Percentiles rank a stretch among this genome's conserved stretches.
These are phyloP conservation scores for Cosmia pyralina DNA, from an alignment of 2,888 invertebrate species.

Conservation along the genomic window DNA sequence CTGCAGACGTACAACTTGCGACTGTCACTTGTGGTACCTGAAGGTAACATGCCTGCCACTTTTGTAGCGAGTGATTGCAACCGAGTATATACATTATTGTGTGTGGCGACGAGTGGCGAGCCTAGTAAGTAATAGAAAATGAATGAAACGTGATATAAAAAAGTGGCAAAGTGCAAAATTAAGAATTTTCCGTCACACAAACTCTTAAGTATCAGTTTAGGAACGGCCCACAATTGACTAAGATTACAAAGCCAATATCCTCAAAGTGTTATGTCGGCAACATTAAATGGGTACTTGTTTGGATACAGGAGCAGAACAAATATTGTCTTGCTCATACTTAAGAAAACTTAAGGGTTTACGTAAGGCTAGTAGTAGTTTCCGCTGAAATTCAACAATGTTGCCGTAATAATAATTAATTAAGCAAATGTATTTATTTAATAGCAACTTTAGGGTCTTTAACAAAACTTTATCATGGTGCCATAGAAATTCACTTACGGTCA, in stretches of 20 bases:
- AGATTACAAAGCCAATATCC: constrained; percentile 25
- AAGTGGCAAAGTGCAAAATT: background rate
- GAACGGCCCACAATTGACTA: constrained; percentile 1
- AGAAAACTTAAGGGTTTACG: constrained; percentile 19
- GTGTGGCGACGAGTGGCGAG: background rate
- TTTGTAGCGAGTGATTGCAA: too few relatives aligned
- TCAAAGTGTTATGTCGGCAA: constrained; percentile 11
- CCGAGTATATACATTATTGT: too few relatives aligned
- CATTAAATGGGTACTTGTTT: constrained; percentile 21
- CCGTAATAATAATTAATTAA: constrained; percentile 14
- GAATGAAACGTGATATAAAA: background rate
- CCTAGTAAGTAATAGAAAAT: background rate
- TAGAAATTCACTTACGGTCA: constrained; percentile 5
- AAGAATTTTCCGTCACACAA: background rate
- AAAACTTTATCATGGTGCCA: background rate
- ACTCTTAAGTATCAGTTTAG: constrained; percentile 4
- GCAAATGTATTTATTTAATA: background rate
- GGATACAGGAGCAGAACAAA: constrained; percentile 27
- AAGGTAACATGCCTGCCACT: too few relatives aligned
- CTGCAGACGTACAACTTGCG: background rate
- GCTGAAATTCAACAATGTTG: constrained; percentile 17
- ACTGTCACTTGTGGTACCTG: background rate
- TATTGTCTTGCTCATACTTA: constrained; percentile 20
- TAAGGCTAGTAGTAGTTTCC: constrained; percentile 6
- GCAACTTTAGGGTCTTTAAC: background rate